Conservation (phyloP, 1,140 invertebrate genomes). For the Bombus soroeensis region DNA sequence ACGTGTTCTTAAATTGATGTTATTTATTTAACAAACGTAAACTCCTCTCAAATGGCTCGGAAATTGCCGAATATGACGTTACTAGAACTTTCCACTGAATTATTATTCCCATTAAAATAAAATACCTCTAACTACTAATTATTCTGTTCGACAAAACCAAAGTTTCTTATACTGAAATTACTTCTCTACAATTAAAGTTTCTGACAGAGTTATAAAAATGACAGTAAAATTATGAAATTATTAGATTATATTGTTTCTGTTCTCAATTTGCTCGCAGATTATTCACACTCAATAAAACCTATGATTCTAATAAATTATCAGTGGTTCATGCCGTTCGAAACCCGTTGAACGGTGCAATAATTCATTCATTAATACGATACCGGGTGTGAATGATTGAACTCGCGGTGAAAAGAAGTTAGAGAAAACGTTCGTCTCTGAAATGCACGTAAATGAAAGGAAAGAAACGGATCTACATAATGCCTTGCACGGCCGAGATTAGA, state of each 20-base stretch:
- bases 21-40: no score
- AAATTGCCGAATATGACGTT: no score
- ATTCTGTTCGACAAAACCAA: neutral
- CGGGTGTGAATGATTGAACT: neutral
- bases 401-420: neutral
- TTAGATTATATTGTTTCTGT: neutral
- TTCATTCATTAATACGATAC: constrained; percentile 6
- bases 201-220: no score
- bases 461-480: constrained; percentile 10
- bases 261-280: neutral
- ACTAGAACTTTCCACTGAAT: no score
- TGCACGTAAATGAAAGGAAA: neutral
- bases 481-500: constrained; percentile 19
- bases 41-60: no score
- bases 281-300: neutral
- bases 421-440: neutral
- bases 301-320: neutral
- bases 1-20: no score
- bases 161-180: no score
- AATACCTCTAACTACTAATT: neutral
- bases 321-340: neutral
- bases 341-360: neutral
- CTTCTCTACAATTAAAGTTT: neutral
- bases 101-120: neutral
- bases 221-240: neutral